Conservation (phyloP, 2,797 vertebrate species). For the Hozukius guyotensis region DNA sequence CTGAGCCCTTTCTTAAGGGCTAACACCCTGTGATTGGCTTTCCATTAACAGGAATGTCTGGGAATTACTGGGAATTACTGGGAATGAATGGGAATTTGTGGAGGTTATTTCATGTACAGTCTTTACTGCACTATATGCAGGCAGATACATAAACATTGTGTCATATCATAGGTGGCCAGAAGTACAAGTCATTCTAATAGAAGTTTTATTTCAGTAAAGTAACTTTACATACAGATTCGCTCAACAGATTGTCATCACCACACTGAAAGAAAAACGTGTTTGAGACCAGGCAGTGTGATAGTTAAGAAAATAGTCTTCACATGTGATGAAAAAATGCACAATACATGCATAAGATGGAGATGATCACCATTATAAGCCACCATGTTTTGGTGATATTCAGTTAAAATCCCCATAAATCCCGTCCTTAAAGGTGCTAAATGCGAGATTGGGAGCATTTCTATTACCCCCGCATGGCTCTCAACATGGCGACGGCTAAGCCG, state of each 20-base stretch:
- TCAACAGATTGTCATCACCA: neutral
- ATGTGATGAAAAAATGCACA: neutral
- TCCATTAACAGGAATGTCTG: neutral
- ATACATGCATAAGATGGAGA: neutral
- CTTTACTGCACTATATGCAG: neutral
- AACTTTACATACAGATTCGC: neutral
- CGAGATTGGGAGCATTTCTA: too few relatives aligned
- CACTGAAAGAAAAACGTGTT: neutral
- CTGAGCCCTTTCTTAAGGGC: neutral
- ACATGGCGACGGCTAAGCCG: too few relatives aligned
- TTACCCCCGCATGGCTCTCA: too few relatives aligned
- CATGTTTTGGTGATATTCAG: neutral
- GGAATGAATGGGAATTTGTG: neutral
- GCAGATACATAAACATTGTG: neutral
- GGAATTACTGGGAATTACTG: neutral
- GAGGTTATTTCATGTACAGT: neutral
- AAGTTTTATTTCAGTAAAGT: slow-evolving; percentile 1
- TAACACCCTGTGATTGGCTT: neutral
- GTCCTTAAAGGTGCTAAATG: too few relatives aligned
- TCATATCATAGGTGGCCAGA: neutral
- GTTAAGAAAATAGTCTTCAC: neutral
- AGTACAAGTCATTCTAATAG: neutral
- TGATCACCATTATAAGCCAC: slow-evolving; percentile 37
- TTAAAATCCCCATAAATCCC: neutral
- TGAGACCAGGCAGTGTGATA: neutral